A percentile compares a stretch with the other conserved stretches of the same genome.
phyloP scores from a whole-genome alignment of 1,140 invertebrate species.

The Colletes latitarsis region DNA sequence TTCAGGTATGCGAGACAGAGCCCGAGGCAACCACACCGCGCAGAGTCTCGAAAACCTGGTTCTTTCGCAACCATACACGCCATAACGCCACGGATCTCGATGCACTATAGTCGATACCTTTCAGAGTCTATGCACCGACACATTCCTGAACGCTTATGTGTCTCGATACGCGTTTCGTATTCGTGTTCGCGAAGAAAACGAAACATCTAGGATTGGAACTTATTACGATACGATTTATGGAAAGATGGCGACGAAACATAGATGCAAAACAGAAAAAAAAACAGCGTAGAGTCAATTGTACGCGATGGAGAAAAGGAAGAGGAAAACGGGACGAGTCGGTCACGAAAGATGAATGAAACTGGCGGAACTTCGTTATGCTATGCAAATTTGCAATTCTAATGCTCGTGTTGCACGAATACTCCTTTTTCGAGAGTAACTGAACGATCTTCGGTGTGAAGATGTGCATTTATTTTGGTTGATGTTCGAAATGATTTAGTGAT shows the following conservation, averaged over 20 bases:
- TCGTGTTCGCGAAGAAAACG: neutral
- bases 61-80: slow-evolving; percentile 41
- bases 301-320: neutral
- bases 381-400: neutral
- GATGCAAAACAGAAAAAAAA: slow-evolving; percentile 4
- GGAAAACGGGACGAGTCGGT: slow-evolving; percentile 61
- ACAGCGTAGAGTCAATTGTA: neutral
- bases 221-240: neutral
- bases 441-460: too few species aligned
- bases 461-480: too few species aligned
- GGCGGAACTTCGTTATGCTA: neutral
- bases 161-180: slow-evolving; percentile 37
- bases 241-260: neutral
- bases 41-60: slow-evolving; percentile 51
- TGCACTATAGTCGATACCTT: slow-evolving; percentile 47
- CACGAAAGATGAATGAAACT: slow-evolving; percentile 62
- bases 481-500: too few species aligned
- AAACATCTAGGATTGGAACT: neutral
- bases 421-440: neutral
- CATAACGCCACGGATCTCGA: slow-evolving; percentile 39
- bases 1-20: slow-evolving; percentile 69
- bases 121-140: slow-evolving; percentile 27
- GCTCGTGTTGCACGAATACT: too few species aligned
- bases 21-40: slow-evolving; percentile 43
- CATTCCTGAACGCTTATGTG: slow-evolving; percentile 15